Percentiles rank a stretch among this genome's conserved stretches.
Evolutionary conservation across 2,888 invertebrate species (phyloP).

Genomic region (Andrena marginata): DNA sequence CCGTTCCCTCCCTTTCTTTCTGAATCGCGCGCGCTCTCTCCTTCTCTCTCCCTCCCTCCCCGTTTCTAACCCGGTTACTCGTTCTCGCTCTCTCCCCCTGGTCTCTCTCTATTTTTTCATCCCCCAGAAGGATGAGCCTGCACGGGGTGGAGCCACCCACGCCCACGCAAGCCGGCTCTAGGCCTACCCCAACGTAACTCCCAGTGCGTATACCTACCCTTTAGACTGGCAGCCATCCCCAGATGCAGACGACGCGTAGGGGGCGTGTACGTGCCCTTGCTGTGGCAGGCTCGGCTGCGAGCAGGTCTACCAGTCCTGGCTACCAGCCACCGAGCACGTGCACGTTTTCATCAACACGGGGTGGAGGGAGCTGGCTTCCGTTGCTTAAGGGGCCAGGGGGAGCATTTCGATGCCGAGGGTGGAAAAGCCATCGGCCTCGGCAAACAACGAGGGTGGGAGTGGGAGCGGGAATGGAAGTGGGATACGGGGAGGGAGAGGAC

Average conservation of each 20-base stretch:
- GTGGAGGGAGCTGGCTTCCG: slow-evolving; percentile 47
- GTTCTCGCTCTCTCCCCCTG: slow-evolving; percentile 49
- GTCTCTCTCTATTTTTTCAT: slow-evolving; percentile 68
- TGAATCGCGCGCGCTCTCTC: slow-evolving; percentile 8
- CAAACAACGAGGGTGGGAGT: slow-evolving; percentile 19
- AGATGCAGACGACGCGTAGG: slow-evolving; percentile 76
- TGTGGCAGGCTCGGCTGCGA: slow-evolving; percentile 54
- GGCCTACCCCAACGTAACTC: slow-evolving; percentile 81
- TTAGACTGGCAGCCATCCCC: slow-evolving; percentile 74
- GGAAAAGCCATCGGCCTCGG: slow-evolving; percentile 60
- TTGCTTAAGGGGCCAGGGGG: slow-evolving; percentile 53
- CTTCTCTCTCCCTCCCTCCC: slow-evolving; percentile 27
- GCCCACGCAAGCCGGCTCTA: slow-evolving; percentile 78
- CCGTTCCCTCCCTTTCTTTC: slow-evolving; percentile 18
- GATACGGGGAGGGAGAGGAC: neutral
- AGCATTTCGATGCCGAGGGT: slow-evolving; percentile 66
- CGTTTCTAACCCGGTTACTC: slow-evolving; percentile 42
- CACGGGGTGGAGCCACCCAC: slow-evolving; percentile 80
- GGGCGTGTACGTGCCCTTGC: slow-evolving; percentile 82
- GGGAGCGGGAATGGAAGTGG: neutral
- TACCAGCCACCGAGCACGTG: slow-evolving; percentile 65
- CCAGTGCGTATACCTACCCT: slow-evolving; percentile 74
- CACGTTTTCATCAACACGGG: slow-evolving; percentile 61
- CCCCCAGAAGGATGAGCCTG: slow-evolving; percentile 78
- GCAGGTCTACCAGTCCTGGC: slow-evolving; percentile 64